Evolutionary conservation across 2,888 invertebrate species (phyloP), one percentile per base, ranked within the genome.

Genomic region (Argyra leucocephala): DNA sequence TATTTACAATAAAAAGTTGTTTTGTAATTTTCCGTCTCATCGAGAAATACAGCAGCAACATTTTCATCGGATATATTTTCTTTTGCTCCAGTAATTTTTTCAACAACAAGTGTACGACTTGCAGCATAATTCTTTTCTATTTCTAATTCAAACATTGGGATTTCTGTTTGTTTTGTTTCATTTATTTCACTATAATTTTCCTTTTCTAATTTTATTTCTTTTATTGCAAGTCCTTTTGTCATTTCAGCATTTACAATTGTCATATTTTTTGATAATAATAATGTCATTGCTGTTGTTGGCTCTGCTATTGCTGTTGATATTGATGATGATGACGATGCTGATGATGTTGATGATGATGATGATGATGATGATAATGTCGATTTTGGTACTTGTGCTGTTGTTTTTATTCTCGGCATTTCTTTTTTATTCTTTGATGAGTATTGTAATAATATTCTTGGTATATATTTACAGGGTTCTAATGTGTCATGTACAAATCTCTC

Each of bases 401-500:
- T 15, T 37, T 5, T 9, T 37, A 12, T 37, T 48, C 5, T 15
- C 18, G 48, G 18, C 48, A 48, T 48, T 48, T 1, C 18, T 18
- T 48, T 48, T 48, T 48, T 48, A 1, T 3, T 48, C 12, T 1
- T 31, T 31, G 31, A 10, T 31, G 31, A 31, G 7, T 31, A 1
- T 31, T 7, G 12, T 31, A 6, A 31, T 31, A 31, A 31, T 31
- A 91, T 84, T 69, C 92, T 84, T n/a, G 85, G 83, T 75, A 93
- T 87, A 66, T 89, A 78, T 31, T 86, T 85, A 23, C 88, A 85
- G 83, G 92, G 91, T 68, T 86, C 83, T 77, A 88, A 88, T 76
- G 92, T 88, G 73, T 93, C 91, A 68, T 88, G 84, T 76, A 94
- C 82, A 75, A 94, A 84, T 67, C 85, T 83, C 73, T 85, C 85